Evolutionary conservation across 1,140 invertebrate genomes (phyloP).

Genomic region (Apis cerana): DNA sequence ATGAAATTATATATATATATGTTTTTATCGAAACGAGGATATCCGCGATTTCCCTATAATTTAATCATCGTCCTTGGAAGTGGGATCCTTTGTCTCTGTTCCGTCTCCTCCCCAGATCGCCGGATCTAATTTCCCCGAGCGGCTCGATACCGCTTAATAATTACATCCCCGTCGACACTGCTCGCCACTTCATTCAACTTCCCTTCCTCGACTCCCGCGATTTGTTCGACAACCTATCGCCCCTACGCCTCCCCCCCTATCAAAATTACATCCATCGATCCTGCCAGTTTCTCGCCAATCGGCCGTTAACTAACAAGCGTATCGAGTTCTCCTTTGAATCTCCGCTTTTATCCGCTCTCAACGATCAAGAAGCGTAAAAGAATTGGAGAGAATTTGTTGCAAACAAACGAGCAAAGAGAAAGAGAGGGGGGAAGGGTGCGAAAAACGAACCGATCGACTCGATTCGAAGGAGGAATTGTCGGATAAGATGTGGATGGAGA

Average conservation of each 20-base stretch:
- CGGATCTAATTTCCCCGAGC: slow-evolving; percentile 47
- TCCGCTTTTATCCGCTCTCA: too few species aligned
- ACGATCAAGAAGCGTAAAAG: too few species aligned
- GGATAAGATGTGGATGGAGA: not conserved
- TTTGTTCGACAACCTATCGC: slow-evolving; percentile 29
- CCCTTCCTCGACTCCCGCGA: not conserved
- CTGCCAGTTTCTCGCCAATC: too few species aligned
- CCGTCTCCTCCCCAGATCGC: slow-evolving; percentile 21
- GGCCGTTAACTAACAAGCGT: too few species aligned
- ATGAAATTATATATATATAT: too few species aligned
- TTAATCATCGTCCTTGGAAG: slow-evolving; percentile 54
- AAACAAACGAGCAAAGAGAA: too few species aligned
- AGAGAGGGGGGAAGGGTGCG: too few species aligned
- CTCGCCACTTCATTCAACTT: slow-evolving; percentile 27
- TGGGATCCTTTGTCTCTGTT: slow-evolving; percentile 33
- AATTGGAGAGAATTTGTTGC: too few species aligned
- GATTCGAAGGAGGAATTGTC: too few species aligned
- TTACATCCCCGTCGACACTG: slow-evolving; percentile 8
- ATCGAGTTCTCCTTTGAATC: not conserved
- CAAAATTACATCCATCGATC: slow-evolving; percentile 10
- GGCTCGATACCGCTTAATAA: slow-evolving; percentile 38
- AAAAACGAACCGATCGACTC: too few species aligned
- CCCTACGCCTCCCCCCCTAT: not conserved
- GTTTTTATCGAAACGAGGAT: too few species aligned
- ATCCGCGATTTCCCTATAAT: not conserved